Conservation (phyloP, 2,113 vertebrate genomes). For the Megaceryle torquata region DNA sequence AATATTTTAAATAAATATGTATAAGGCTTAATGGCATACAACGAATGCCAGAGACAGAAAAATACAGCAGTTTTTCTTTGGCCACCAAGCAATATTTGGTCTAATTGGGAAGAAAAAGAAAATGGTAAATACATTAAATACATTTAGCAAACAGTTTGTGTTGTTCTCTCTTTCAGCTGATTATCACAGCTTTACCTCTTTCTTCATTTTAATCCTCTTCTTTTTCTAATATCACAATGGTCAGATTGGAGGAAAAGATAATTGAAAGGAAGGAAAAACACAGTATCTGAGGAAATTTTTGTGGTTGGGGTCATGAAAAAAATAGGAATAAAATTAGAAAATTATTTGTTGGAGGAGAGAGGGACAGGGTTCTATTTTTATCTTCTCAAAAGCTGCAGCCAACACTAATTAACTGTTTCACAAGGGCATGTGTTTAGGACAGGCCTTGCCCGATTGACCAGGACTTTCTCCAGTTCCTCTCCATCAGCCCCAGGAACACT, state of each 20-base stretch:
- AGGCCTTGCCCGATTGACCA: neutral
- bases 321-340: neutral
- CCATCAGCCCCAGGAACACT: neutral
- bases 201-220: neutral
- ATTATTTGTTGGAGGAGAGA: neutral
- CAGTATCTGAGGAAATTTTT: neutral
- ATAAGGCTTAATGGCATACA: neutral
- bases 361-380: neutral
- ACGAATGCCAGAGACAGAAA: neutral
- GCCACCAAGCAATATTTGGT: neutral
- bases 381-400: neutral
- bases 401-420: neutral
- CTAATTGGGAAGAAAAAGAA: neutral
- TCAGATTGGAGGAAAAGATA: neutral
- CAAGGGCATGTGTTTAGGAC: neutral
- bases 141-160: neutral
- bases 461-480: neutral
- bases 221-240: neutral
- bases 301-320: neutral
- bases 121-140: neutral
- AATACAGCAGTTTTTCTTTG: neutral
- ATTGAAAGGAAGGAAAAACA: neutral
- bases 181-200: neutral
- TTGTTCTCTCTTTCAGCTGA: slow-evolving; percentile 7
- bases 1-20: slow-evolving; percentile 54